These are phyloP conservation scores for Phallusia fumigata DNA, from an alignment of 23 tunicate species.

Conservation along the genomic window DNA sequence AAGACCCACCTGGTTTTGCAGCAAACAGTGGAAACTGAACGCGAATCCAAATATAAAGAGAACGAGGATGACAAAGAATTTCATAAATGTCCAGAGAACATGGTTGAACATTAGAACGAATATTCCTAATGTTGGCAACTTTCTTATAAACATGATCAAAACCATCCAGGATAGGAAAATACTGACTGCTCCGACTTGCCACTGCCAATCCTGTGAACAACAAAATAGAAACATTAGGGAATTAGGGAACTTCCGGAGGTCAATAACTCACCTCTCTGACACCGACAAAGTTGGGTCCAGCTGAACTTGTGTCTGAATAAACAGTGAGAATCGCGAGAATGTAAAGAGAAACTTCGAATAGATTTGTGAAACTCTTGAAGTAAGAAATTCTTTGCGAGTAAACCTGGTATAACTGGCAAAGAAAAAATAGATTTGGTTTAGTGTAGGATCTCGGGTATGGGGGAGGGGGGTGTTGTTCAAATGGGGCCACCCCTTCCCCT, in stretches of 20 bases:
- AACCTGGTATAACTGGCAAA: slow-evolving; percentile 81
- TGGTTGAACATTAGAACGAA: slow-evolving; percentile 92
- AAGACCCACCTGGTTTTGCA: slow-evolving; percentile 93
- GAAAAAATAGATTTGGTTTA: no score
- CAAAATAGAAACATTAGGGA: neutral
- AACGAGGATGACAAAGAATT: slow-evolving; percentile 71
- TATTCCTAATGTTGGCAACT: slow-evolving; percentile 87
- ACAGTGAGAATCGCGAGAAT: slow-evolving; percentile 68
- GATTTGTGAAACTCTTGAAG: slow-evolving; percentile 63
- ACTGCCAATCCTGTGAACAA: slow-evolving; percentile 82
- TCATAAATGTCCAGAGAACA: slow-evolving; percentile 63
- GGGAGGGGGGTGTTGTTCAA: no score
- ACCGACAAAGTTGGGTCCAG: slow-evolving; percentile 27
- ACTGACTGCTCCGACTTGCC: slow-evolving; percentile 91
- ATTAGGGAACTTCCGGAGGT: no score
- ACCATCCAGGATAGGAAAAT: slow-evolving; percentile 92
- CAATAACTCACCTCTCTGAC: slow-evolving; percentile 60
- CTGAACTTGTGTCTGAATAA: slow-evolving; percentile 33
- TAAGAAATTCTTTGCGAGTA: slow-evolving; percentile 34
- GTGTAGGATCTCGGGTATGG: no score
- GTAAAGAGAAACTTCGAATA: slow-evolving; percentile 71
- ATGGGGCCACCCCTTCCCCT: no score
- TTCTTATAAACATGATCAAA: slow-evolving; percentile 86
- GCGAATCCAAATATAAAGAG: slow-evolving; percentile 93
- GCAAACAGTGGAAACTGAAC: slow-evolving; percentile 84